phyloP scores from a whole-genome alignment of 2,888 invertebrate species.

The Coleophora flavipennella region DNA sequence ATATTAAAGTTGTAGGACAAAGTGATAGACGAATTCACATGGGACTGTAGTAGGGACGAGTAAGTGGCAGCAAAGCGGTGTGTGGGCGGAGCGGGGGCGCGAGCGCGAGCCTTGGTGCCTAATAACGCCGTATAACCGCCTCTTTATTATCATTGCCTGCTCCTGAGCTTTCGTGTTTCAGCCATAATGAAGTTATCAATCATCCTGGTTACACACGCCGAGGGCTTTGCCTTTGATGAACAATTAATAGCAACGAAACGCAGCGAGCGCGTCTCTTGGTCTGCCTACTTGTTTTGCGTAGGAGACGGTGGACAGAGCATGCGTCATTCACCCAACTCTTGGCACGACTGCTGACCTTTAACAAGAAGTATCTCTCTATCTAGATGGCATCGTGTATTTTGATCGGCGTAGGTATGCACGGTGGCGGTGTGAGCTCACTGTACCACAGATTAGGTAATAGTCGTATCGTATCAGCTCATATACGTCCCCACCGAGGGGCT shows the following conservation, averaged over 20 bases:
- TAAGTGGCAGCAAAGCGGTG: no score
- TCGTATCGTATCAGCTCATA: no score
- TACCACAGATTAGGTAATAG: no score
- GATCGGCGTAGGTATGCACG: constrained; percentile 4
- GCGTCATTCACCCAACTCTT: constrained; percentile 3
- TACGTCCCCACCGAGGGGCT: no score
- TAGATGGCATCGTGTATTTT: constrained; percentile 5
- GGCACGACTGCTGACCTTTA: constrained; percentile 7
- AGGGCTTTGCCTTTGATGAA: background rate
- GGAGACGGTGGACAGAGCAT: background rate
- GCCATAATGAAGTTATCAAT: constrained; percentile 6
- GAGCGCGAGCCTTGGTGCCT: no score
- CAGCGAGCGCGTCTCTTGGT: background rate
- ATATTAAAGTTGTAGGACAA: no score
- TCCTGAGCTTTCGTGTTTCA: constrained; percentile 2
- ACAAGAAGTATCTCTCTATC: constrained; percentile 1
- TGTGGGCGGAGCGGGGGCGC: no score
- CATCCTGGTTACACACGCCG: background rate
- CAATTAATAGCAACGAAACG: background rate
- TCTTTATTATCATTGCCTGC: no score
- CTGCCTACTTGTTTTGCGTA: background rate
- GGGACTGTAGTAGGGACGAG: no score
- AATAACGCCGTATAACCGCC: no score
- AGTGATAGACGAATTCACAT: no score
- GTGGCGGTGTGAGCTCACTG: background rate